phyloP scores from a whole-genome alignment of 2,888 invertebrate genomes.

The Meganola albula region DNA sequence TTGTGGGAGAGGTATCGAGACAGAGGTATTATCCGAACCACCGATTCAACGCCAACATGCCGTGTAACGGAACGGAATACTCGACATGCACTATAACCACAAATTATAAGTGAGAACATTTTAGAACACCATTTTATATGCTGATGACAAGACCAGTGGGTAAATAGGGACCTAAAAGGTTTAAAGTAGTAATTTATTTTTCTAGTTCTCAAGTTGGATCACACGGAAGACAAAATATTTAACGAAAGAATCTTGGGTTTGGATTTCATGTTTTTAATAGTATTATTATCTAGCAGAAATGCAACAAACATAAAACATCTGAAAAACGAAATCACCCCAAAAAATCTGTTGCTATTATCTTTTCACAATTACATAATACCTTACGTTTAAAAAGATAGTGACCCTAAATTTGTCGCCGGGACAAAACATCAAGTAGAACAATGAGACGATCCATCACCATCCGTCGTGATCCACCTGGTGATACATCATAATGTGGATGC shows the following conservation, averaged over 20 bases:
- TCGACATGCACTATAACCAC: slow-evolving; percentile 75
- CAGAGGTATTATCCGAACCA: slow-evolving; percentile 53
- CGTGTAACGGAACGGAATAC: slow-evolving; percentile 73
- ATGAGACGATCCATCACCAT: slow-evolving; percentile 73
- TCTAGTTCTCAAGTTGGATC: no score
- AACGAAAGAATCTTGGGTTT: no score
- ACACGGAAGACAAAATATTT: no score
- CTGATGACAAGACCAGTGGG: slow-evolving; percentile 45
- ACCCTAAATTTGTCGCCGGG: slow-evolving; percentile 69
- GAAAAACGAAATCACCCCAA: not conserved
- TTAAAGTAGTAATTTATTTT: no score
- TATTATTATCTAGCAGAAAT: no score
- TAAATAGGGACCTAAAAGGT: slow-evolving; percentile 12
- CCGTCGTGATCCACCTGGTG: slow-evolving; percentile 68
- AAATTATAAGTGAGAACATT: slow-evolving; percentile 77
- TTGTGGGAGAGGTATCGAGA: slow-evolving; percentile 48
- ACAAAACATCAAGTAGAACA: slow-evolving; percentile 60
- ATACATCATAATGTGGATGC: slow-evolving; percentile 55
- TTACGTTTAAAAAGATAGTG: slow-evolving; percentile 48
- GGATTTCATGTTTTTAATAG: no score
- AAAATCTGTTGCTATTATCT: slow-evolving; percentile 17
- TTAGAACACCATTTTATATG: slow-evolving; percentile 61
- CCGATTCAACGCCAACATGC: slow-evolving; percentile 58
- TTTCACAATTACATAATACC: slow-evolving; percentile 39
- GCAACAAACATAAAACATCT: no score